Evolutionary conservation across 92 coral and sea anemone genomes (phyloP).

Genomic region (Actinernus sp.): DNA sequence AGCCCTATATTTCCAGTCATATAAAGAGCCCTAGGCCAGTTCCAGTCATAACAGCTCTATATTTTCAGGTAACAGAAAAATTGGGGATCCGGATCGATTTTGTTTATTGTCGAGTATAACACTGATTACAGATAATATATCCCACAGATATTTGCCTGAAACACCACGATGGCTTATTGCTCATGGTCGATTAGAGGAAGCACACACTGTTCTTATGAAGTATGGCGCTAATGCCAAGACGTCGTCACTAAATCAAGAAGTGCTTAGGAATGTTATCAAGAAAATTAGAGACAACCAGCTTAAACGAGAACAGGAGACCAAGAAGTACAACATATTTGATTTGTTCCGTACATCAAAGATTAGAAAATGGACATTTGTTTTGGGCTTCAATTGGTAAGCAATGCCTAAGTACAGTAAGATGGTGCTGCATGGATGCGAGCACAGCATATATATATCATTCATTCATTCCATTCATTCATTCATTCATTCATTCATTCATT

Average conservation of each 20-base stretch:
- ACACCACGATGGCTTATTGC: slow-evolving; percentile 7
- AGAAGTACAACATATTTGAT: background rate
- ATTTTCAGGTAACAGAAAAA: no score
- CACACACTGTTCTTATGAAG: background rate
- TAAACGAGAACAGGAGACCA: background rate
- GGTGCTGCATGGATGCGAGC: no score
- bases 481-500: no score
- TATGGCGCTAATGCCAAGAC: background rate
- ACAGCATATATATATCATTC: no score
- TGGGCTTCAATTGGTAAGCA: slow-evolving; percentile 7
- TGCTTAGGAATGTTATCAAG: background rate
- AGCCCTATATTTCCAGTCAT: no score
- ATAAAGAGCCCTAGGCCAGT: no score
- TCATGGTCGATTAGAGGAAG: background rate
- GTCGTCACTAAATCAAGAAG: background rate
- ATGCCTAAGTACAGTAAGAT: no score
- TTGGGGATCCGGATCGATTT: no score
- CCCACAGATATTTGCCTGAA: background rate
- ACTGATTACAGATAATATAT: no score
- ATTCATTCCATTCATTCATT: no score
- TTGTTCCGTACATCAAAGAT: slow-evolving; percentile 2
- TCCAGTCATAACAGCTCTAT: no score
- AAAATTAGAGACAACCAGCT: background rate
- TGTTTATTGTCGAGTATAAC: no score
- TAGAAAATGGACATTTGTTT: background rate